phyloP scores from a whole-genome alignment of 1,140 invertebrate genomes.

The Hyposmocoma kahamanoa region DNA sequence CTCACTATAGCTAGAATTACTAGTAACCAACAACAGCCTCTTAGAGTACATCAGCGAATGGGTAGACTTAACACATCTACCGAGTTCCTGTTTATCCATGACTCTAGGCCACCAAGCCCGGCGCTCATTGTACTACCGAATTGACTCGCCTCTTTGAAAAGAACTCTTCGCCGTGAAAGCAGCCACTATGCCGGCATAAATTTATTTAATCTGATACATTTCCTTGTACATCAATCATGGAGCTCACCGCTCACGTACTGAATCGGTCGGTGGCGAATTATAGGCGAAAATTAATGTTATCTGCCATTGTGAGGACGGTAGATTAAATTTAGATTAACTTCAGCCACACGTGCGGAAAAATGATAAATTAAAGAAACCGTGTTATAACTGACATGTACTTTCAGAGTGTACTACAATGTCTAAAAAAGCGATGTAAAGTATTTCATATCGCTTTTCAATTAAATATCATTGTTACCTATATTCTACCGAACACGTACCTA shows the following conservation, averaged over 20 bases:
- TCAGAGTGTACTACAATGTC: no score
- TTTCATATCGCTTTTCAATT: no score
- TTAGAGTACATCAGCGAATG: no score
- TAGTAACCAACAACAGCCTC: no score
- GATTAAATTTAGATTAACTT: constrained; percentile 2
- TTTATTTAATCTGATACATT: constrained; percentile 58
- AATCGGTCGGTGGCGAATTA: constrained; percentile 20
- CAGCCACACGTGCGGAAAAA: background rate
- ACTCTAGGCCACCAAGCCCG: constrained; percentile 34
- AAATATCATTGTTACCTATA: no score
- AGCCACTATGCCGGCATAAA: constrained; percentile 43
- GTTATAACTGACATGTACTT: no score
- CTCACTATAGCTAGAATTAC: no score
- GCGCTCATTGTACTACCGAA: constrained; percentile 52
- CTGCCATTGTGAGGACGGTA: background rate
- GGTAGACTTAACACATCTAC: no score
- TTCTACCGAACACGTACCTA: no score
- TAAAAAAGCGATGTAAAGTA: no score
- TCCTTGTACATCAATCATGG: constrained; percentile 57
- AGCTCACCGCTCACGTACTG: constrained; percentile 25
- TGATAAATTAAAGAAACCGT: background rate
- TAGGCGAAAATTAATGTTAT: constrained; percentile 19
- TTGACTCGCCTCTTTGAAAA: constrained; percentile 43
- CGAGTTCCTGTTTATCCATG: no score
- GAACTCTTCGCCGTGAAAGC: constrained; percentile 46